Percentiles rank a stretch among this genome's conserved stretches.
phyloP scores from a whole-genome alignment of 2,888 invertebrate genomes.

The Drosophila atripex region DNA sequence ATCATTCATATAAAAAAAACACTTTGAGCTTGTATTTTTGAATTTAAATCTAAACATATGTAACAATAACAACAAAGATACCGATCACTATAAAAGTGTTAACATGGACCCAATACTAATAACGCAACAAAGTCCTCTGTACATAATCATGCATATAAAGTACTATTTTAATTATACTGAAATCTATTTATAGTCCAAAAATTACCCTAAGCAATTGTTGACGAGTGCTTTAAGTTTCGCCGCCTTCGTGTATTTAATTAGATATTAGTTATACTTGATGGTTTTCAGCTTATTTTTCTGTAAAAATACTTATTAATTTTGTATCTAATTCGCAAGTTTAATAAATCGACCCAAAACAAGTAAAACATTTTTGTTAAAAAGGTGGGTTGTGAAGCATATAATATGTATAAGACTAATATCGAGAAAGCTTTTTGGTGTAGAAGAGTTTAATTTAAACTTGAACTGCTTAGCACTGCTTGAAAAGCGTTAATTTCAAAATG shows the following conservation, averaged over 20 bases:
- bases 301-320: slow-evolving; percentile 36
- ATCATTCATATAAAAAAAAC: slow-evolving; percentile 43
- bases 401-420: neutral
- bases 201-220: slow-evolving; percentile 73
- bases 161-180: slow-evolving; percentile 25
- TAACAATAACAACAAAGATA: slow-evolving; percentile 41
- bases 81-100: slow-evolving; percentile 52
- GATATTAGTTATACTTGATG: slow-evolving; percentile 32
- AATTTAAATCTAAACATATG: slow-evolving; percentile 58
- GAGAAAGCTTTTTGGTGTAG: neutral
- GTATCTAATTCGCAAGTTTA: slow-evolving; percentile 37
- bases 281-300: slow-evolving; percentile 21
- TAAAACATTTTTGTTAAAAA: neutral
- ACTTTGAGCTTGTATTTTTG: slow-evolving; percentile 72
- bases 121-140: slow-evolving; percentile 50
- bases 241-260: slow-evolving; percentile 61
- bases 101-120: slow-evolving; percentile 49
- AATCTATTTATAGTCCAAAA: slow-evolving; percentile 26
- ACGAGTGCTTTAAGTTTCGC: slow-evolving; percentile 70
- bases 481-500: neutral
- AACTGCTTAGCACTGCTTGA: neutral
- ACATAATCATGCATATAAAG: slow-evolving; percentile 43
- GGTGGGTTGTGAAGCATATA: neutral
- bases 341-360: slow-evolving; percentile 35
- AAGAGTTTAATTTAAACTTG: neutral